Evolutionary conservation across 2,113 vertebrate genomes (phyloP), one percentile per base, ranked within the genome.

Genomic region (Solea senegalensis): DNA sequence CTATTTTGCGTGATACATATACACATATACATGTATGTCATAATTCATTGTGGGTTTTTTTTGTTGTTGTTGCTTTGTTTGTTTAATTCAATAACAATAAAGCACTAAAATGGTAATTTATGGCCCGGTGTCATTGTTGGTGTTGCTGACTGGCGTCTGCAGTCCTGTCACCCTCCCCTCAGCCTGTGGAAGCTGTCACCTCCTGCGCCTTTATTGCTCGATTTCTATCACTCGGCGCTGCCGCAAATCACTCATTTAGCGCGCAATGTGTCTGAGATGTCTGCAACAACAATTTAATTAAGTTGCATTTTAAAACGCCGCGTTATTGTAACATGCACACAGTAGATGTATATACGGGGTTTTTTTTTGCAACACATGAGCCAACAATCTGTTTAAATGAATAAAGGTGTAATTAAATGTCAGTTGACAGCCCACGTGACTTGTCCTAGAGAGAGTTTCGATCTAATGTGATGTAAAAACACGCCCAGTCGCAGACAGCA

Each of bases 101-200:
- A 52, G 41, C 59, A 7, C 1, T 5, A 15, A 3, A 60, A 44
- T 59, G 64, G 40, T 43, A 39, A 40, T 72, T 69, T 45, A 55
- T 39, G 48, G 6, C 7, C 41, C 27, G 48, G 28, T 11, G 15
- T 21, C 21, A 21, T 21, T 21, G 8, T 8, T 49, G 64, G 52
- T 72, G 52, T 77, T 61, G 16, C 53, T 56, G 71, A 2, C 67
- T 89, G 92, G 91, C 91, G 92, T 90, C 92, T 28, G 44, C 59
- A 53, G 27, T 89, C 89, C 86, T 91, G 76, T 57, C 89, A 88
- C 80, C 80, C 40, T 27, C 54, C 39, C 50, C 55, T 13, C 66
- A 3, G 52, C 46, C 79, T 74, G 89, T 90, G 82, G 89, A 73
- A 56, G 12, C 26, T n/a, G 52, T 67, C 86, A 90, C 88, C 78